These are phyloP conservation scores for Casuarius casuarius DNA, from an alignment of 2,113 vertebrate genomes.

Conservation along the genomic window DNA sequence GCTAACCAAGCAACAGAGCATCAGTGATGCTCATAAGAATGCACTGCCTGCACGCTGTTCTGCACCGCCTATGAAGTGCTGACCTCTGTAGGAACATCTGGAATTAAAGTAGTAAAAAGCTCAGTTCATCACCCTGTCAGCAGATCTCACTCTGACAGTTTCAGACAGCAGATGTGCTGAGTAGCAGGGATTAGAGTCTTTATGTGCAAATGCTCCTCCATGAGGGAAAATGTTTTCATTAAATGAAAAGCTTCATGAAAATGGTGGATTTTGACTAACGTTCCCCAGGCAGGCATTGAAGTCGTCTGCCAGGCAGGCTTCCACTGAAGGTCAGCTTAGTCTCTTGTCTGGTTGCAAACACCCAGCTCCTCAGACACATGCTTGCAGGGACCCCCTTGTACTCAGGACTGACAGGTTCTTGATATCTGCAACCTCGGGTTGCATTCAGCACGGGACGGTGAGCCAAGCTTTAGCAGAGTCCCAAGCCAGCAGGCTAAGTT, in stretches of 20 bases:
- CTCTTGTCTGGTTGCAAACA: background rate
- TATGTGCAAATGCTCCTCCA: background rate
- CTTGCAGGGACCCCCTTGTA: background rate
- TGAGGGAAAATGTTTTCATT: background rate
- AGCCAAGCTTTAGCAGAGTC: background rate
- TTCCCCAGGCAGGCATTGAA: background rate
- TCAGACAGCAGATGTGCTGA: background rate
- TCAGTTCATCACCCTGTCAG: background rate
- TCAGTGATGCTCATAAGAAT: background rate
- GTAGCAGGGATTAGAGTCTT: background rate
- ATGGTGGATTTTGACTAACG: background rate
- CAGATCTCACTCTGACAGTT: background rate
- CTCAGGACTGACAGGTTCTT: background rate
- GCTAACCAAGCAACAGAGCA: background rate
- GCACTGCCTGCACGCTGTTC: background rate
- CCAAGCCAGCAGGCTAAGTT: background rate
- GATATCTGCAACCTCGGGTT: background rate
- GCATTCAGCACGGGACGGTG: background rate
- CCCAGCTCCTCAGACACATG: background rate
- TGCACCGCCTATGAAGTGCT: background rate
- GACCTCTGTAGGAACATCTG: background rate
- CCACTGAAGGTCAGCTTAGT: background rate
- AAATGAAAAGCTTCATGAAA: background rate
- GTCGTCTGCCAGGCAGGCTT: background rate
- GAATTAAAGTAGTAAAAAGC: background rate